Evolutionary conservation across 1,140 invertebrate species (phyloP).

Genomic region (Calliphora vicina): DNA sequence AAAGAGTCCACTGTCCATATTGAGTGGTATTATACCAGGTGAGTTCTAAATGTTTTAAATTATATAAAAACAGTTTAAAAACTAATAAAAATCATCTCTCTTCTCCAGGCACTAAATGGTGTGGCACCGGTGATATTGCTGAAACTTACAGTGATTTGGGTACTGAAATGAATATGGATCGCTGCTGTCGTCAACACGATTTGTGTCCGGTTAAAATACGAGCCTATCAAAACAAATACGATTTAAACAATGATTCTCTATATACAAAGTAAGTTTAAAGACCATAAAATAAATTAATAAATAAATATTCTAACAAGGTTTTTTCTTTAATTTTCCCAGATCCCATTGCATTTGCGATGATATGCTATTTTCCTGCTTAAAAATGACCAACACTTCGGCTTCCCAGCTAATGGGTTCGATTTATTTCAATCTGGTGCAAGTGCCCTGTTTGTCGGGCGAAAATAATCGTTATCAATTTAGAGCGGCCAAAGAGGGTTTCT

Average conservation of each 20-base stretch:
- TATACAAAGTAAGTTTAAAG: slow-evolving; percentile 77
- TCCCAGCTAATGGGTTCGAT: slow-evolving; percentile 84
- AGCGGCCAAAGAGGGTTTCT: slow-evolving; percentile 57
- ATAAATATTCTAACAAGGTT: neutral
- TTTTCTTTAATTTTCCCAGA: slow-evolving; percentile 52
- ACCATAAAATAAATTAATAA: neutral
- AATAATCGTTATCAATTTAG: slow-evolving; percentile 56
- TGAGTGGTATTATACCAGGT: slow-evolving; percentile 82
- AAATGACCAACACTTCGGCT: slow-evolving; percentile 71
- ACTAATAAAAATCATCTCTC: slow-evolving; percentile 30
- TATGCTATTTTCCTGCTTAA: slow-evolving; percentile 82
- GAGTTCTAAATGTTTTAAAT: too few species aligned
- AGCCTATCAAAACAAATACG: slow-evolving; percentile 77
- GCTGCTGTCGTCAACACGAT: slow-evolving; percentile 86
- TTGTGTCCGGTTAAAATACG: slow-evolving; percentile 77
- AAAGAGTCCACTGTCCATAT: slow-evolving; percentile 71
- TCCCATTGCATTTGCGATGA: slow-evolving; percentile 88
- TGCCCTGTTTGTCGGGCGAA: slow-evolving; percentile 75
- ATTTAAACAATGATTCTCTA: slow-evolving; percentile 81
- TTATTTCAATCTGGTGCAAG: slow-evolving; percentile 85
- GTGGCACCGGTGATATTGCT: slow-evolving; percentile 85
- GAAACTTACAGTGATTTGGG: slow-evolving; percentile 84
- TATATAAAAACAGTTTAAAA: too few species aligned
- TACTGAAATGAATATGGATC: slow-evolving; percentile 74
- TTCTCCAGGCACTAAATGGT: slow-evolving; percentile 84